phyloP scores from a whole-genome alignment of 1,140 invertebrate species.

The Pantala flavescens region DNA sequence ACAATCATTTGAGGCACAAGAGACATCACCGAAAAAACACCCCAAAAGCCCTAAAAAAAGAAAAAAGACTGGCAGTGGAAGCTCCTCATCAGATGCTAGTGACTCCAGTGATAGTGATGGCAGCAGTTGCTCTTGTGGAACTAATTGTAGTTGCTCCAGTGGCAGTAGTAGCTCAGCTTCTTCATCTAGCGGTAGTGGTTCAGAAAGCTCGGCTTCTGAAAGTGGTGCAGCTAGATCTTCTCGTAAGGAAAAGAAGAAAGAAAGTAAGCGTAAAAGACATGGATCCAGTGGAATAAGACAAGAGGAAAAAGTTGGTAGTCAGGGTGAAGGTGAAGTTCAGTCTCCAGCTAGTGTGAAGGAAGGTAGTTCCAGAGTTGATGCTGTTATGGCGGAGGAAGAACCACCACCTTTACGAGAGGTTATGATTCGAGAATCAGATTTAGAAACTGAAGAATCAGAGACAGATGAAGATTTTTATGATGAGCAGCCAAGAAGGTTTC shows the following conservation, averaged over 20 bases:
- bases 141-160: slow-evolving; percentile 66
- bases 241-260: slow-evolving; percentile 35
- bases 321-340: not conserved
- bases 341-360: not conserved
- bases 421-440: slow-evolving; percentile 58
- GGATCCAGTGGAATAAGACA: slow-evolving; percentile 33
- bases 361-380: slow-evolving; percentile 27
- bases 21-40: slow-evolving; percentile 34
- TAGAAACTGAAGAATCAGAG: slow-evolving; percentile 69
- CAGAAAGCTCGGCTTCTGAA: slow-evolving; percentile 49
- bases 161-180: slow-evolving; percentile 56
- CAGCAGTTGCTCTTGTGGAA: slow-evolving; percentile 63
- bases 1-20: slow-evolving; percentile 34
- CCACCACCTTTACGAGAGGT: slow-evolving; percentile 25
- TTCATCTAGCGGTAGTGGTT: slow-evolving; percentile 33
- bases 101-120: slow-evolving; percentile 59
- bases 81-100: slow-evolving; percentile 18
- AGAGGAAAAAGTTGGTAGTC: slow-evolving; percentile 23
- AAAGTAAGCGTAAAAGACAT: slow-evolving; percentile 33
- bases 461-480: slow-evolving; percentile 82
- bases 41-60: slow-evolving; percentile 32
- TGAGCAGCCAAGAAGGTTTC: slow-evolving; percentile 59
- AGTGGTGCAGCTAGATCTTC: slow-evolving; percentile 53
- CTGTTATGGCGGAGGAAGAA: slow-evolving; percentile 40
- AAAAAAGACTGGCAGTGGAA: slow-evolving; percentile 21